These are phyloP conservation scores for Furcula furcula DNA, from an alignment of 2,888 invertebrate genomes.

Conservation along the genomic window DNA sequence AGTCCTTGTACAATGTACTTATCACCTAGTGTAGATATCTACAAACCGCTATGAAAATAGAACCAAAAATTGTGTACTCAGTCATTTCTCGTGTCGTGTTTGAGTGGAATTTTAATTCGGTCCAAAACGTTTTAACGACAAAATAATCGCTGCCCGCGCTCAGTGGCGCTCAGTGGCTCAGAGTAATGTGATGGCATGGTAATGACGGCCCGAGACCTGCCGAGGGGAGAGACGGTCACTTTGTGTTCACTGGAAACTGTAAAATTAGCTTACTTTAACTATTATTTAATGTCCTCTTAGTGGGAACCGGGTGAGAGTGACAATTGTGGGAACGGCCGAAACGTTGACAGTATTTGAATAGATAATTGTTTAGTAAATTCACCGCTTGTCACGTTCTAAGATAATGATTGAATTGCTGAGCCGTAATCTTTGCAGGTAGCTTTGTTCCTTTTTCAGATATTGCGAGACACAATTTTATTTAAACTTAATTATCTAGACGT, in stretches of 20 bases:
- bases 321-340: constrained; percentile 63
- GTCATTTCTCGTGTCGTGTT: too few species aligned
- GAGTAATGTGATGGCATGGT: constrained; percentile 60
- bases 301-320: constrained; percentile 60
- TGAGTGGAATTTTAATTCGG: not conserved
- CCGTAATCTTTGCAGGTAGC: constrained; percentile 20
- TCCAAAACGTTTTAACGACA: constrained; percentile 1
- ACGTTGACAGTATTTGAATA: constrained; percentile 59
- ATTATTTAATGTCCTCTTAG: constrained; percentile 68
- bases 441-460: constrained; percentile 29
- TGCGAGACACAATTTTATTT: too few species aligned
- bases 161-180: constrained; percentile 37
- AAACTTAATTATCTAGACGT: too few species aligned
- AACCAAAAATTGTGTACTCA: too few species aligned
- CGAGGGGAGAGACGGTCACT: constrained; percentile 39
- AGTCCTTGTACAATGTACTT: too few species aligned
- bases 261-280: constrained; percentile 69
- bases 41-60: too few species aligned
- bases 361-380: constrained; percentile 53
- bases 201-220: constrained; percentile 52
- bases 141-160: constrained; percentile 19
- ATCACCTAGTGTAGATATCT: too few species aligned
- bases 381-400: constrained; percentile 38
- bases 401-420: constrained; percentile 33
- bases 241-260: constrained; percentile 48